phyloP scores from a whole-genome alignment of 1,140 invertebrate species.

The Uloborus diversus region DNA sequence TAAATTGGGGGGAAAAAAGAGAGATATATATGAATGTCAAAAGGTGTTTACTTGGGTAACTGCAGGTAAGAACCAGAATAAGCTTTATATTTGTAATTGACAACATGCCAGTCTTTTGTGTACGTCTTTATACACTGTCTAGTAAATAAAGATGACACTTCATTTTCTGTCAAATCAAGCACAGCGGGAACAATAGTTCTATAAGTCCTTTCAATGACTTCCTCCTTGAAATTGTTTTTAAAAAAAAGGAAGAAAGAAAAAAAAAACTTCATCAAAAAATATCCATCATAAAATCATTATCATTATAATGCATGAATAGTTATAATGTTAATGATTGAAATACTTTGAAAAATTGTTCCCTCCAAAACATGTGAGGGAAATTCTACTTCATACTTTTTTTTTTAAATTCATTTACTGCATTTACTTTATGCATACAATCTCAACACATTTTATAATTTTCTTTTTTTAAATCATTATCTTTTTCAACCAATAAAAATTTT shows the following conservation, averaged over 20 bases:
- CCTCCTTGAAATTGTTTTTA: conserved; percentile 78
- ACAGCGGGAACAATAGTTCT: conserved; percentile 80
- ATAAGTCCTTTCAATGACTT: conserved; percentile 78
- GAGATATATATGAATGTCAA: too few relatives aligned
- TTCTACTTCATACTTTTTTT: too few relatives aligned
- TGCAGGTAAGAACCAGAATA: conserved; percentile 86
- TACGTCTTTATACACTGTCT: conserved; percentile 88
- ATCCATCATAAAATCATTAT: background rate
- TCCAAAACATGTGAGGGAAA: too few relatives aligned
- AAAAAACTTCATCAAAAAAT: conserved; percentile 62
- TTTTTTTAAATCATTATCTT: too few relatives aligned
- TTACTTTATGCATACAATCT: too few relatives aligned
- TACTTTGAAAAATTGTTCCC: too few relatives aligned
- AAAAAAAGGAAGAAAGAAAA: background rate
- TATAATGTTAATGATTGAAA: too few relatives aligned
- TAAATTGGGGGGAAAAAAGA: too few relatives aligned
- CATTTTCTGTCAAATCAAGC: conserved; percentile 65
- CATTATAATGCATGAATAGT: background rate
- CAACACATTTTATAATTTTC: too few relatives aligned
- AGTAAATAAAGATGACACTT: conserved; percentile 75
- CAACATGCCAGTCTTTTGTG: conserved; percentile 83
- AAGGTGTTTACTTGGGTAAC: conserved; percentile 81
- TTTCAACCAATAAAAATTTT: too few relatives aligned
- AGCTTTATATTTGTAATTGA: conserved; percentile 86
- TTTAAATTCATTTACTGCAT: too few relatives aligned